Base-by-base conservation (phyloP, 2,888 invertebrate genomes). In the Meiosimyza platycephala region DNA sequence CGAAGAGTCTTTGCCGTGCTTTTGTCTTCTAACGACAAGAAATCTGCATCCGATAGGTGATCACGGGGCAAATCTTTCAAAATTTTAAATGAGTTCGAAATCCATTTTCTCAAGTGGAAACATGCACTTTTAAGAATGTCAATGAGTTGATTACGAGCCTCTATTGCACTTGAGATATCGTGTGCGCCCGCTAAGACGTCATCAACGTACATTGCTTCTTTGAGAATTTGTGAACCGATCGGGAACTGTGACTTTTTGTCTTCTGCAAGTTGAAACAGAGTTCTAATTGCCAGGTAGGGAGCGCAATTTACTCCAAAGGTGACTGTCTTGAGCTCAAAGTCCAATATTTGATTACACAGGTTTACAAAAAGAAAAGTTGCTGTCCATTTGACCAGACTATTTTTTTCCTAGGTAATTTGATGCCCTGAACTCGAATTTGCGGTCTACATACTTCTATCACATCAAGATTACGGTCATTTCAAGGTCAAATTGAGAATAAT, bases 1-100 rank as follows among this genome's bases (percentile, higher is more conserved):
- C 73, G 69, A 12, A 72, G 48, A 12, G 72, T 62, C 9, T 64
- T 63, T 6, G 63, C 63, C 9, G 5, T 15, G 12, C 63, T 63
- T 13, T 28, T n/a, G 15, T 63, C 63, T 9, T 59, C 59, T 6
- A 16, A 22, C 11, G 15, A n/a, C 16, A 52, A 52, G 12, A 52
- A 52, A 11, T 52, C 52, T 1, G 5, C 12, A 52, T 52, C n/a
- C 6, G 7, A 9, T 2, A 22, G 22, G 2, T 22, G 22, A 2
- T 22, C 22, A 22, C 22, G 22, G 2, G 22, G 22, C 22, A 22
- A 22, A 22, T 33, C 1, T 5, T 12, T 12, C 6, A 72, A 16
- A 5, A 72, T 6, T 13, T 2, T n/a, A 15, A 22, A 2, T 2
- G 22, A 22, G 2, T 22, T 22, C 2, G 22, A 22, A 2, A 2